Base-by-base conservation (phyloP, 2,797 vertebrate species). In the Sebastes minor region DNA sequence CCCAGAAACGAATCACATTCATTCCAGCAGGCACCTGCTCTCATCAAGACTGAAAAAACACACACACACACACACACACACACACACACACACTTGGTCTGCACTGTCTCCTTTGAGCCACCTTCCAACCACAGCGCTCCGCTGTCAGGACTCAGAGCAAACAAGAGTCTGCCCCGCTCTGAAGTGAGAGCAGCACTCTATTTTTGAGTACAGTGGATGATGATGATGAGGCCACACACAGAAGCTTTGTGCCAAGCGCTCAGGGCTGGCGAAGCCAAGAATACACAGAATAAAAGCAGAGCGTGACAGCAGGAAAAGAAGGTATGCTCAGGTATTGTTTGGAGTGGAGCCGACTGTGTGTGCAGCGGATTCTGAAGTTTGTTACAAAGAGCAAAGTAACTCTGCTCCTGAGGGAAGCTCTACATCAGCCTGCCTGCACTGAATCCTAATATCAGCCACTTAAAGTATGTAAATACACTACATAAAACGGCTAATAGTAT, bases 311-410 rank as follows among this genome's bases (percentile, higher is more conserved):
- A 61, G 84, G 82, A 89, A 88, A 83, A 88, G 80, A 86, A 88
- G 60, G 76, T 76, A 52, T 60, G 87, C 91, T 81, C 88, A 81
- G 89, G 86, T 92, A 78, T 90, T 91, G 91, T 91, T 93, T 89
- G 88, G 91, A 91, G 90, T 86, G 1, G 66, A 87, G 82, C 76
- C 85, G 63, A 71, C 77, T 80, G 81, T 87, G 82, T 80, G 88
- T 88, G 88, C 78, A 69, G 76, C 64, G 4, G 70, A 92, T 88
- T 90, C 90, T 88, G 81, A 91, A 92, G 88, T 93, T 93, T 93
- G 80, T 79, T 85, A 81, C 86, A 92, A 87, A 92, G 85, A 91
- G 86, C 65, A 82, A 85, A 90, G 84, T 55, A 89, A 86, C 80
- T 90, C 82, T 68, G 87, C 86, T 91, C 89, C 89, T 83, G 71